A percentile compares a stretch with the other conserved stretches of the same genome.
Conservation (phyloP, 2,888 invertebrate genomes). For the Orthosia gracilis region DNA sequence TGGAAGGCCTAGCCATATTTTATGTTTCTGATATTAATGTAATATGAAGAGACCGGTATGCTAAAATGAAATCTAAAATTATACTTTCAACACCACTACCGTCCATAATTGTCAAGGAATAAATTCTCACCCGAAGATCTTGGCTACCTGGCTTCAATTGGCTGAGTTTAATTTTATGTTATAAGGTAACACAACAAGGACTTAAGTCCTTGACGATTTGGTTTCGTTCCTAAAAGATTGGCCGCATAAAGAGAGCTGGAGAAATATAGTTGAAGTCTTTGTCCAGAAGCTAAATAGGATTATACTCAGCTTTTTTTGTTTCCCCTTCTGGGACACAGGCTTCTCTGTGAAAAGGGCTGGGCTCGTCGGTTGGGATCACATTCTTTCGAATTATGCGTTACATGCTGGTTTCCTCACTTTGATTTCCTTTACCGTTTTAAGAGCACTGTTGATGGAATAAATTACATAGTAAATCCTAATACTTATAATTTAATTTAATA, state of each 20-base stretch:
- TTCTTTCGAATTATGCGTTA: too few relatives aligned
- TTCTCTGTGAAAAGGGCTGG: too few relatives aligned
- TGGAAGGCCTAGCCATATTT: conserved; percentile 23
- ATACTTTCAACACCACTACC: neutral
- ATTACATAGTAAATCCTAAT: too few relatives aligned
- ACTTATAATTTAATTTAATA: too few relatives aligned
- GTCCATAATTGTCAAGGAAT: neutral
- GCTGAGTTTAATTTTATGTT: neutral
- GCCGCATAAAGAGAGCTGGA: neutral
- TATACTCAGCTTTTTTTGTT: too few relatives aligned
- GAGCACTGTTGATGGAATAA: too few relatives aligned
- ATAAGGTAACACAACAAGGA: too few relatives aligned
- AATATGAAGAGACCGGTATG: conserved; percentile 12
- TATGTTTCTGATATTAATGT: conserved; percentile 10
- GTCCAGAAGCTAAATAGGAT: too few relatives aligned
- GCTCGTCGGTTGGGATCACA: too few relatives aligned
- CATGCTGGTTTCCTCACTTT: too few relatives aligned
- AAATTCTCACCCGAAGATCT: neutral
- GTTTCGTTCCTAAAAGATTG: neutral
- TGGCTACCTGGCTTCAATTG: neutral
- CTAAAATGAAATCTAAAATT: conserved; percentile 10
- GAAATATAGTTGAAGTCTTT: neutral
- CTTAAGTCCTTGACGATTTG: neutral
- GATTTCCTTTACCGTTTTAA: too few relatives aligned
- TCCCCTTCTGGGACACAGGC: too few relatives aligned